A percentile compares a stretch with the other conserved stretches of the same genome.
Conservation (phyloP, 2,113 vertebrate species). For the Picathartes gymnocephalus region DNA sequence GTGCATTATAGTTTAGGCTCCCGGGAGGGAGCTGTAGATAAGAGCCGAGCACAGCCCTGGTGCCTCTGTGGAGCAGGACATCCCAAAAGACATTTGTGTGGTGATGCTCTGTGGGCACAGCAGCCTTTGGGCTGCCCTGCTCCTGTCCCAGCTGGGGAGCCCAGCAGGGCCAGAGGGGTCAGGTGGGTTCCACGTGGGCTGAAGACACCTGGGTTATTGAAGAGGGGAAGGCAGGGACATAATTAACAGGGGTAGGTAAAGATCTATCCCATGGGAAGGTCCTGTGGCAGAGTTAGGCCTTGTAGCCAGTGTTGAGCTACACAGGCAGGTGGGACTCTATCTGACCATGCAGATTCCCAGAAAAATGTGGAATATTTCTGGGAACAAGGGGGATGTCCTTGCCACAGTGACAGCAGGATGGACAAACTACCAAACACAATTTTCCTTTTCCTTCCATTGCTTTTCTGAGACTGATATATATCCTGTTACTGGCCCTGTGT, state of each 20-base stretch:
- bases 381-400: background rate
- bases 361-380: background rate
- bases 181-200: accelerated
- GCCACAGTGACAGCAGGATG: background rate
- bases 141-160: background rate
- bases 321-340: background rate
- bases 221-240: background rate
- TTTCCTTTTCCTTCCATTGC: background rate
- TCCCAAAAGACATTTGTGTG: accelerated
- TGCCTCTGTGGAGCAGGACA: background rate
- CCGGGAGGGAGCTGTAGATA: background rate
- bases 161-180: background rate
- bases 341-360: background rate
- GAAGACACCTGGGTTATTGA: background rate
- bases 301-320: background rate
- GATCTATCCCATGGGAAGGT: accelerated
- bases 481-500: background rate
- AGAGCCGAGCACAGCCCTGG: background rate
- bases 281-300: background rate
- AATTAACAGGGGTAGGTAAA: background rate
- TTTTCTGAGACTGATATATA: background rate
- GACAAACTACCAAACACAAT: background rate
- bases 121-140: background rate
- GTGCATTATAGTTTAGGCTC: background rate
- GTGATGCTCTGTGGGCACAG: background rate